Conservation (phyloP, 2,888 invertebrate genomes). For the Taenaris catops region DNA sequence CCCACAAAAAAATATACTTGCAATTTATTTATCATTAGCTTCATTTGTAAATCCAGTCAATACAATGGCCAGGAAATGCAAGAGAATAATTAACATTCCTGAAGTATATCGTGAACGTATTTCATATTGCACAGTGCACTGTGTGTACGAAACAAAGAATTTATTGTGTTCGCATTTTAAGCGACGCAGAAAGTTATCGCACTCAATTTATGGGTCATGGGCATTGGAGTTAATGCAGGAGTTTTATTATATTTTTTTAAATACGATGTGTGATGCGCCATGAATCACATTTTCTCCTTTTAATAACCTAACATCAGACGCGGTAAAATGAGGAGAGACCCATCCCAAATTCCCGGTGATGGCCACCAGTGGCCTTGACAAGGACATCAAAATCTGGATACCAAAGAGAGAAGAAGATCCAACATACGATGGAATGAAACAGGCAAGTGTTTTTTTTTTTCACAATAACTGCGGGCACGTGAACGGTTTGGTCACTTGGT, state of each 20-base stretch:
- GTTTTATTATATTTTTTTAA: background rate
- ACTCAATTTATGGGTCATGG: conserved; percentile 29
- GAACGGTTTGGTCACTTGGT: no score
- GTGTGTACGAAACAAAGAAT: conserved; percentile 15
- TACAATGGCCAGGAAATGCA: conserved; percentile 15
- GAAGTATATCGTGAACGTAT: conserved; percentile 6
- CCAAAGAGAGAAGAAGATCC: conserved; percentile 83
- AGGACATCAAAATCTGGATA: conserved; percentile 96
- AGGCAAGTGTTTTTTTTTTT: no score
- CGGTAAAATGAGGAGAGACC: conserved; percentile 95
- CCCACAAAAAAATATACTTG: no score
- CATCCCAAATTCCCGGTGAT: conserved; percentile 93
- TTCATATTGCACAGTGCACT: conserved; percentile 4
- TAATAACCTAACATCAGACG: background rate
- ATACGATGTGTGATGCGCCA: no score
- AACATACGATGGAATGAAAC: conserved; percentile 72
- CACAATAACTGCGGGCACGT: no score
- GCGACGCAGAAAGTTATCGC: conserved; percentile 24
- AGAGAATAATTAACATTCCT: conserved; percentile 10
- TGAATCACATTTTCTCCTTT: background rate
- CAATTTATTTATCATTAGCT: no score
- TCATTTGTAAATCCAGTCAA: conserved; percentile 1
- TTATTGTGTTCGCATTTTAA: conserved; percentile 18
- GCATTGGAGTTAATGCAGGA: conserved; percentile 29
- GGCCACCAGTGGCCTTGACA: conserved; percentile 95